Conservation (phyloP, 2,113 vertebrate genomes). For the Brachirus orientalis region DNA sequence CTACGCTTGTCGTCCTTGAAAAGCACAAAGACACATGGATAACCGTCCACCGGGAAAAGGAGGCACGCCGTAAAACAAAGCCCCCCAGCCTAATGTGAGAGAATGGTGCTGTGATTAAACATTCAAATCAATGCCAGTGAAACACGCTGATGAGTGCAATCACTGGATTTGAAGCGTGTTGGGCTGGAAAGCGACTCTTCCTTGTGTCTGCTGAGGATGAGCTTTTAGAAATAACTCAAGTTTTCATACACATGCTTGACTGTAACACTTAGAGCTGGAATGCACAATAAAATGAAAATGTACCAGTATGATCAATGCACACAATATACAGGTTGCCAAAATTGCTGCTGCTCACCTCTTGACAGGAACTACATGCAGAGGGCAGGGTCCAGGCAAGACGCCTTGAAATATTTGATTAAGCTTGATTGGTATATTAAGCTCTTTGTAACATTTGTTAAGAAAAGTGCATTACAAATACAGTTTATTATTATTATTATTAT, state of each 20-base stretch:
- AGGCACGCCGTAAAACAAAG: conserved; percentile 25
- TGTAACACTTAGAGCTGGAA: neutral
- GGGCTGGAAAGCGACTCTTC: neutral
- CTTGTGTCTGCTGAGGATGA: conserved; percentile 4
- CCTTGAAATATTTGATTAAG: too few species aligned
- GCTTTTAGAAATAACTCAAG: neutral
- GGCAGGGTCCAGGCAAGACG: too few species aligned
- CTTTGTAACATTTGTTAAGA: too few species aligned
- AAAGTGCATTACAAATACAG: too few species aligned
- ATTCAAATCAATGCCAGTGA: conserved; percentile 25
- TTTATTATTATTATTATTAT: too few species aligned
- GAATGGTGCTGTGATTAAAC: conserved; percentile 17
- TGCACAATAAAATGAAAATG: too few species aligned
- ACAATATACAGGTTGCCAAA: too few species aligned
- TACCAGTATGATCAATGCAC: too few species aligned
- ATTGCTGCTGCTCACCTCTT: too few species aligned
- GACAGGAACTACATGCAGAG: too few species aligned
- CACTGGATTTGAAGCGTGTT: conserved; percentile 11
- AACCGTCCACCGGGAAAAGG: conserved; percentile 20
- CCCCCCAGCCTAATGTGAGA: neutral
- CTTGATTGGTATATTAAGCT: too few species aligned
- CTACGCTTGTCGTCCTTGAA: conserved; percentile 50
- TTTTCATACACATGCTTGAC: neutral
- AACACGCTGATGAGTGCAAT: conserved; percentile 17
- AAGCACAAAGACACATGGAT: conserved; percentile 25